These are phyloP conservation scores for Orthonyx spaldingii DNA, from an alignment of 2,113 vertebrate genomes.

Conservation along the genomic window DNA sequence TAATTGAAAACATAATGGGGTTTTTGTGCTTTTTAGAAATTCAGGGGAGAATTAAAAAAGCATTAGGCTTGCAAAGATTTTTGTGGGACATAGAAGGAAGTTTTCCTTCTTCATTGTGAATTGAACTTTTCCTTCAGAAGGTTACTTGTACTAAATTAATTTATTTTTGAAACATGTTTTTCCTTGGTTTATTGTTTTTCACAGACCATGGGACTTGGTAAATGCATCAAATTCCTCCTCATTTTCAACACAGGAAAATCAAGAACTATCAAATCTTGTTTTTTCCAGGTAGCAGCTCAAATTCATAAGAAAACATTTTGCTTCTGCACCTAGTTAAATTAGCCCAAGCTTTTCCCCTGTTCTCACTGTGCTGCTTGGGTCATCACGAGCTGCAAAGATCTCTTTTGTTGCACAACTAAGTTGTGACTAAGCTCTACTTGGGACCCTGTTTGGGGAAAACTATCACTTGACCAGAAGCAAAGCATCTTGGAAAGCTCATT, in stretches of 20 bases:
- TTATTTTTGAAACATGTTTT: not conserved
- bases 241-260: not conserved
- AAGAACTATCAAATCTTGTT: not conserved
- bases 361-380: not conserved
- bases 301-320: not conserved
- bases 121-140: not conserved
- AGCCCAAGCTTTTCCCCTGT: not conserved
- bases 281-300: not conserved
- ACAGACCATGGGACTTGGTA: not conserved
- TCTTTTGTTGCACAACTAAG: not conserved
- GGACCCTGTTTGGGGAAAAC: not conserved
- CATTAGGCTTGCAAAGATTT: not conserved
- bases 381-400: not conserved
- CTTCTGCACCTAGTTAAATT: not conserved
- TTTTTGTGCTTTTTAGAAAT: not conserved
- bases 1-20: not conserved
- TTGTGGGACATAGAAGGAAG: not conserved
- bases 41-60: not conserved
- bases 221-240: not conserved
- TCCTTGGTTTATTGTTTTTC: not conserved
- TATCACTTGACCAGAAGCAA: not conserved
- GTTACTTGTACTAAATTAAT: not conserved
- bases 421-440: not conserved
- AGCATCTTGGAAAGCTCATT: not conserved
- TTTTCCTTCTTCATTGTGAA: not conserved